Base-by-base conservation (phyloP, 2,797 vertebrate species). In the Betta splendens region DNA sequence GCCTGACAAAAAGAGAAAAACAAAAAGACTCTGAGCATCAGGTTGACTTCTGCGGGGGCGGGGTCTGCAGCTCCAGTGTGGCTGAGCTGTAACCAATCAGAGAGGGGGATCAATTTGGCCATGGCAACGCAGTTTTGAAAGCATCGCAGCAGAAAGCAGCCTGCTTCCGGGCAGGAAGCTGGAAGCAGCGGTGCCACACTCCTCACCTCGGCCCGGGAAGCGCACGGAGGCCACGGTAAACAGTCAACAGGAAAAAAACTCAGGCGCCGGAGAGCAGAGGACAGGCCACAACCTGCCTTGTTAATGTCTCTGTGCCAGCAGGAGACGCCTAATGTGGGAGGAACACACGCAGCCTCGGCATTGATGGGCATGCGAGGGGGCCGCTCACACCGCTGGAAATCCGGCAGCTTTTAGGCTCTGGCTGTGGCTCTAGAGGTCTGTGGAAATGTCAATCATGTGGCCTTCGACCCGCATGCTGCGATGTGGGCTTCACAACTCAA, bases 391-490 rank as follows among this genome's bases (percentile, higher is more conserved):
- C 10, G 74, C 69, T 72, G 78, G 81, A 85, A 61, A 80, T 80
- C 87, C 80, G 55, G 73, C 78, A 75, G 84, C 79, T 85, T 82
- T 79, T 63, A 72, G 81, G 56, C 72, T 78, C 80, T 59, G 64
- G 47, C 86, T 85, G 85, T 58, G 83, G 74, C 80, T 73, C 77
- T 45, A 46, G 76, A 81, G 79, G 75, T 79, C 70, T 77, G 70
- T 78, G 68, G 79, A 88, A 85, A 89, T 86, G 87, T 82, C 85
- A 88, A 50, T 83, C 77, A 80, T 72, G 81, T 72, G 72, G 58
- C 74, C 70, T 73, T 63, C 56, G 60, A 73, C 49, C 76, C 74
- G 46, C 83, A 71, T 58, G 68, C 84, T 81, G 85, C 18, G 78
- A 42, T 38, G 28, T 2, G 32, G 46, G 64, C 56, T 71, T 79